These are phyloP conservation scores for Manis crassicaudata DNA, from an alignment of 2,797 vertebrate genomes.

Conservation along the genomic window DNA sequence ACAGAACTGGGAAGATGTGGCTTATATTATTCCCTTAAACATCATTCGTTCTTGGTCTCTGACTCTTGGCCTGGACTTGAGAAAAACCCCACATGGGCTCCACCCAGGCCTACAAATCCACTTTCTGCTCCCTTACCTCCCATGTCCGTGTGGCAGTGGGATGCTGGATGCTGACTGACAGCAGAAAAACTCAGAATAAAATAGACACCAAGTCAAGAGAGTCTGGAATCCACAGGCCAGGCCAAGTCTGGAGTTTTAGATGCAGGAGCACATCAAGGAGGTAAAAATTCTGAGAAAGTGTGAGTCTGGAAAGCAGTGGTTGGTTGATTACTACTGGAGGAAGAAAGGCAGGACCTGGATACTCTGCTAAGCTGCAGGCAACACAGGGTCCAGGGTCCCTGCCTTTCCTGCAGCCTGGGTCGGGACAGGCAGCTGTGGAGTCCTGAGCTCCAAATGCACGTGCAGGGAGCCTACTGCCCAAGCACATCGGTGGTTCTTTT, in stretches of 20 bases:
- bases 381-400: not conserved
- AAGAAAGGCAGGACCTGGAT: not conserved
- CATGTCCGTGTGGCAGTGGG: not conserved
- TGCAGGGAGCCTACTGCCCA: not conserved
- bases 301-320: not conserved
- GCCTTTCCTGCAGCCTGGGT: not conserved
- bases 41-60: not conserved
- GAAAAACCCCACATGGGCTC: not conserved
- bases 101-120: too few species aligned
- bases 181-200: not conserved
- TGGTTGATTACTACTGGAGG: not conserved
- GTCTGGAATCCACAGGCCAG: not conserved
- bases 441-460: too few species aligned
- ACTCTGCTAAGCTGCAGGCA: not conserved
- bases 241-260: not conserved
- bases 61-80: not conserved
- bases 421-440: not conserved
- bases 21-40: not conserved
- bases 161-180: not conserved
- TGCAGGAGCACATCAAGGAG: not conserved
- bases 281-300: not conserved
- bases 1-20: not conserved
- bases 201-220: not conserved
- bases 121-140: not conserved
- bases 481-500: not conserved